phyloP scores from a whole-genome alignment of 2,797 vertebrate species.

The Malurus splendens region DNA sequence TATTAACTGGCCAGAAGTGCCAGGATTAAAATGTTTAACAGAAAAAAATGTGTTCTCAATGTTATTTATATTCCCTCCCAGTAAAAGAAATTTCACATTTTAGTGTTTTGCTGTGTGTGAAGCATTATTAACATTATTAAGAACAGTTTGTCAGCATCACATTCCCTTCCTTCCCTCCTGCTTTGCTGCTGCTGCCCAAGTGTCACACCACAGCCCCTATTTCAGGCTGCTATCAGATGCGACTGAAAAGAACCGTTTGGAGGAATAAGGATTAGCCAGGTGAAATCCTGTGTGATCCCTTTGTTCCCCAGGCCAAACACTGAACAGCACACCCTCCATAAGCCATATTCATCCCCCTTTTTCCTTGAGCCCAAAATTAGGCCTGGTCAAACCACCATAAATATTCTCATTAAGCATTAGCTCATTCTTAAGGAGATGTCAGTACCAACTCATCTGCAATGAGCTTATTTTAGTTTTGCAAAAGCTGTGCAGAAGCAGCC shows the following conservation, averaged over 20 bases:
- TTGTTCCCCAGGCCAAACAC: background rate
- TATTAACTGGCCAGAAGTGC: background rate
- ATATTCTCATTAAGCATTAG: background rate
- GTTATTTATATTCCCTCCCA: background rate
- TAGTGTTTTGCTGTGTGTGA: background rate
- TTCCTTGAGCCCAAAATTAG: background rate
- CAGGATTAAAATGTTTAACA: background rate
- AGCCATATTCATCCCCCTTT: background rate
- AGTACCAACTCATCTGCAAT: background rate
- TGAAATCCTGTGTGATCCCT: background rate
- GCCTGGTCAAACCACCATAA: background rate
- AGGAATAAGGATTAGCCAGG: background rate
- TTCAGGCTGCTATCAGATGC: background rate
- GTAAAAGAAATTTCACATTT: background rate
- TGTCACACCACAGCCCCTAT: background rate
- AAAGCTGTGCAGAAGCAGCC: background rate
- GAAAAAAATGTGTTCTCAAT: background rate
- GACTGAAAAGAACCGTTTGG: background rate
- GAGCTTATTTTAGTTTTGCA: background rate
- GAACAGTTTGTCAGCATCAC: background rate
- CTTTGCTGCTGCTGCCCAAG: background rate
- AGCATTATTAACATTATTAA: background rate
- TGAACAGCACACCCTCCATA: background rate
- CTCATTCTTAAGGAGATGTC: background rate
- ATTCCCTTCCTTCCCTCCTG: background rate